These are phyloP conservation scores for Vanessa tameamea DNA, from an alignment of 1,140 invertebrate genomes.

Conservation along the genomic window DNA sequence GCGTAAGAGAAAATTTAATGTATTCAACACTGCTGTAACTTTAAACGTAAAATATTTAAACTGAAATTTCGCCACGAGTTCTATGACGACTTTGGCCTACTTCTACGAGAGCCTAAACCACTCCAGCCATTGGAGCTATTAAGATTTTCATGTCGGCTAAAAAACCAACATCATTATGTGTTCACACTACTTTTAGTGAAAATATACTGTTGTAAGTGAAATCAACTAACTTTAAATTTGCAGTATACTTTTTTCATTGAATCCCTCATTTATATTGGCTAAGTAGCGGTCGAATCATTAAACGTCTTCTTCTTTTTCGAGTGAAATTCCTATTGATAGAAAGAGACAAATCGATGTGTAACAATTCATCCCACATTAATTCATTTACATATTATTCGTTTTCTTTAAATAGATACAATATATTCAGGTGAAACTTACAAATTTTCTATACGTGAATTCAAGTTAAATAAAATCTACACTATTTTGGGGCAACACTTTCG, in stretches of 20 bases:
- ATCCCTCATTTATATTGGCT: too few relatives aligned
- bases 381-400: too few relatives aligned
- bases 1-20: conserved; percentile 37
- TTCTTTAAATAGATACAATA: too few relatives aligned
- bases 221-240: neutral
- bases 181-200: conserved; percentile 23
- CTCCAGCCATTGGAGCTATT: conserved; percentile 44
- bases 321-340: too few relatives aligned
- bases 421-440: too few relatives aligned
- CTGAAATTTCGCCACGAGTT: conserved; percentile 45
- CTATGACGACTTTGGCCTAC: conserved; percentile 51
- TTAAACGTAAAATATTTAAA: conserved; percentile 47
- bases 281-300: too few relatives aligned
- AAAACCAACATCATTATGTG: conserved; percentile 38
- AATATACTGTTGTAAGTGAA: neutral
- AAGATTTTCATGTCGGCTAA: conserved; percentile 37
- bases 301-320: too few relatives aligned
- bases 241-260: neutral
- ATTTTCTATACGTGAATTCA: too few relatives aligned
- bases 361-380: too few relatives aligned
- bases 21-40: conserved; percentile 35
- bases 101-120: conserved; percentile 39
- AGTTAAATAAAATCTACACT: too few relatives aligned
- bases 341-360: too few relatives aligned
- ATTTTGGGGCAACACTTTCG: too few relatives aligned